phyloP scores from a whole-genome alignment of 2,888 invertebrate species.

The Andrena marginata region DNA sequence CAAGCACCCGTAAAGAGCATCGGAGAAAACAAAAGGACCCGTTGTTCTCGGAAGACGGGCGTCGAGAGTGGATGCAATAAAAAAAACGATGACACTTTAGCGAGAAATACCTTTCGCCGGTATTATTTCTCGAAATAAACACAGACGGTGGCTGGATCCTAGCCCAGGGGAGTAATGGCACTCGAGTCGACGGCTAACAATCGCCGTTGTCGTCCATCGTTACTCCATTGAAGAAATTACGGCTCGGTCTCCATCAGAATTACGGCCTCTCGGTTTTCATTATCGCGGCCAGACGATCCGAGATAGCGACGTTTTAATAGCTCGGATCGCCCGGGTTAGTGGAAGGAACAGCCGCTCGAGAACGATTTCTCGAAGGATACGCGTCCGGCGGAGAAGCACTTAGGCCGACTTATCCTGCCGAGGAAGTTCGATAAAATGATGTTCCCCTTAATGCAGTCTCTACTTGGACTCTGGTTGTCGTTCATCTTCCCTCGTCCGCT shows the following conservation, averaged over 20 bases:
- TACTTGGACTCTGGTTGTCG: background rate
- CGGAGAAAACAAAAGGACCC: background rate
- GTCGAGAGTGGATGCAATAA: background rate
- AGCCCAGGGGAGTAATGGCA: constrained; percentile 13
- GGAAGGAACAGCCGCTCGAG: constrained; percentile 3
- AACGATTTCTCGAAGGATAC: constrained; percentile 34
- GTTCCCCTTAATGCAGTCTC: constrained; percentile 7
- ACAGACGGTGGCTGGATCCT: constrained; percentile 1
- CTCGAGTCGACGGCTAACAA: constrained; percentile 32
- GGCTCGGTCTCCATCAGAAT: constrained; percentile 29
- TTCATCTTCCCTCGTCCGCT: background rate
- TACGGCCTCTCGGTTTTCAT: constrained; percentile 58
- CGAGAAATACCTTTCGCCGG: background rate
- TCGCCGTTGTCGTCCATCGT: constrained; percentile 29
- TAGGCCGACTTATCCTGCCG: constrained; percentile 1
- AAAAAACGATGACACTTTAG: constrained; percentile 5
- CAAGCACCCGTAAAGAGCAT: background rate
- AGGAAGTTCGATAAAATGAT: constrained; percentile 26
- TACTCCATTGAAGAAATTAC: constrained; percentile 47
- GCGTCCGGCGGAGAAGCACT: constrained; percentile 13
- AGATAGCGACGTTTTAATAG: constrained; percentile 70
- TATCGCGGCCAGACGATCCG: constrained; percentile 53
- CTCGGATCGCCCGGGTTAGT: constrained; percentile 52
- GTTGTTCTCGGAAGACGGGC: constrained; percentile 19
- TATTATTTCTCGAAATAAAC: constrained; percentile 1